Base-by-base conservation (phyloP, 2,888 invertebrate genomes). In the Campaea margaritaria region DNA sequence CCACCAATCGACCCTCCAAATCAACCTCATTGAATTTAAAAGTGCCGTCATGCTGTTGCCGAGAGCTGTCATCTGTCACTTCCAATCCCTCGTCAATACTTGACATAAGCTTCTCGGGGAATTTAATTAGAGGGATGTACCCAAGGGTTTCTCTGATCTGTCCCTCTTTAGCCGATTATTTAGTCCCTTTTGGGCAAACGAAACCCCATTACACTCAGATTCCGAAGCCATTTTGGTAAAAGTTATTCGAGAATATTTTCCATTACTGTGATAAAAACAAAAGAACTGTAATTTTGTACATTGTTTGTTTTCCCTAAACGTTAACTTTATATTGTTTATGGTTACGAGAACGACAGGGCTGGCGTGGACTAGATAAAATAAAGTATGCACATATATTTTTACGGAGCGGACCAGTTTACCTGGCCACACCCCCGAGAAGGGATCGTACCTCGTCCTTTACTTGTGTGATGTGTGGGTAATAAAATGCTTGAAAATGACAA, bases 341-440 rank as follows among this genome's bases (percentile, higher is more conserved):
- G 38, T 36, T 12, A 36, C 36, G 51, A 14, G 43, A 43, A 47
- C 16, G 21, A 15, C 16, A 7, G 14, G 31, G 41, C 9, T 27
- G 46, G 50, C 59, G 41, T 51, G 42, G 54, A 9, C 44, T 43
- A 48, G 15, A 39, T 43, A 48, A 27, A 39, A 60, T 55, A 55
- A 55, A 53, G 51, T 63, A 67, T 65, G 67, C 63, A 64, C 67
- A 70, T 70, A 64, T 21, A 21, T 3, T 63, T 62, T 67, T 61
- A 62, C 60, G 56, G 53, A 51, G 58, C 57, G 62, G 46, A 61
- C 63, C 50, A 67, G 69, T 65, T 68, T 67, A 47, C 55, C 46
- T 50, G 51, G 58, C 65, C 68, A 63, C 70, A 60, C 70, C 70
- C 52, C 55, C 27, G 13, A 13, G 31, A 47, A 48, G 65, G 64